phyloP scores from a whole-genome alignment of 2,797 vertebrate species.

The Dallia pectoralis region DNA sequence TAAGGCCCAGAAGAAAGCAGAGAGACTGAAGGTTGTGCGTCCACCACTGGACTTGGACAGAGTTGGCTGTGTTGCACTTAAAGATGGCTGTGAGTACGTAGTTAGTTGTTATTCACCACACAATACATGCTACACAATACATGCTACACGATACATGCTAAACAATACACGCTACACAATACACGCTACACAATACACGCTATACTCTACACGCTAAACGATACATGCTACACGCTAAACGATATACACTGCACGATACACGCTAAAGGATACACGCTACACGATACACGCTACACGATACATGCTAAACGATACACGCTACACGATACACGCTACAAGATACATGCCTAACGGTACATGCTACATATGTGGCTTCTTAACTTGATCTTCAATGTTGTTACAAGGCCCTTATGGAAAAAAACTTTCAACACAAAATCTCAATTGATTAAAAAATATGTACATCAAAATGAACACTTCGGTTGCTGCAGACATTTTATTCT shows the following conservation, averaged over 20 bases:
- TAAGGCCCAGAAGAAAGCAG: conserved; percentile 79
- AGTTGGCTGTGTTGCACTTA: conserved; percentile 69
- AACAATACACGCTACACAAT: not conserved
- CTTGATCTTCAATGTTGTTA: too few relatives aligned
- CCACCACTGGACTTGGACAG: conserved; percentile 82
- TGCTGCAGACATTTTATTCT: too few relatives aligned
- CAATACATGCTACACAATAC: not conserved
- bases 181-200: not conserved
- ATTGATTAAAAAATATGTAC: too few relatives aligned
- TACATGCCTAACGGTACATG: too few relatives aligned
- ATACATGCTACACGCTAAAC: not conserved
- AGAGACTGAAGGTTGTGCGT: conserved; percentile 78
- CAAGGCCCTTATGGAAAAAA: too few relatives aligned
- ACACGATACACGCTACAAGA: not conserved
- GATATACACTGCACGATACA: too few relatives aligned
- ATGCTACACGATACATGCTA: not conserved
- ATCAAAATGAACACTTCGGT: too few relatives aligned
- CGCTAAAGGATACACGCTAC: not conserved
- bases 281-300: not conserved
- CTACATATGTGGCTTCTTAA: too few relatives aligned
- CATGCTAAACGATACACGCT: not conserved
- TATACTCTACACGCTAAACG: not conserved
- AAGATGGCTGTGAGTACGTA: conserved; percentile 78
- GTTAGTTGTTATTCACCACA: not conserved
- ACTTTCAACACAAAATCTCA: too few relatives aligned